phyloP scores from a whole-genome alignment of 2,113 vertebrate genomes.

The Pseudopipra pipra region DNA sequence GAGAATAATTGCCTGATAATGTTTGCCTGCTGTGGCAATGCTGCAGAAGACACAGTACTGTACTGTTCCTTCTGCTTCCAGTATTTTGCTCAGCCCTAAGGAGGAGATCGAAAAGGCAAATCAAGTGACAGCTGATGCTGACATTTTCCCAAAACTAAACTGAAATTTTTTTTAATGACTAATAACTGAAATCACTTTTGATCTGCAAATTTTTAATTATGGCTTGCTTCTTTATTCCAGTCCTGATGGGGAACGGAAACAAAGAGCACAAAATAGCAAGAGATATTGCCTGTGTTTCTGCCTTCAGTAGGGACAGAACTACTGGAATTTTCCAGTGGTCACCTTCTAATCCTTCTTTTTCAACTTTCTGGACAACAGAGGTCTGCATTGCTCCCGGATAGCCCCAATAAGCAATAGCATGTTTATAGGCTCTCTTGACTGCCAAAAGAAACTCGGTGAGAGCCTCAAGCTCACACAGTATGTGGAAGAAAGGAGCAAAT shows the following conservation, averaged over 20 bases:
- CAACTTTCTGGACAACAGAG: background rate
- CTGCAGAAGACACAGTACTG: background rate
- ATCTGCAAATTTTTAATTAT: background rate
- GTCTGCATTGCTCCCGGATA: background rate
- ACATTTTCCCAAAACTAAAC: background rate
- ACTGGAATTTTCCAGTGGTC: background rate
- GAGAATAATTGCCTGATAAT: conserved; percentile 23
- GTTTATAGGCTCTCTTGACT: background rate
- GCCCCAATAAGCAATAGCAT: background rate
- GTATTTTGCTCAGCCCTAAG: background rate
- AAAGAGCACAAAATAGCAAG: background rate
- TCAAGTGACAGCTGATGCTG: background rate
- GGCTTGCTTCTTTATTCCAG: background rate
- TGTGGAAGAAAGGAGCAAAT: background rate
- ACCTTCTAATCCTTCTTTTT: background rate
- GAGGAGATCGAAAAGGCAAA: background rate
- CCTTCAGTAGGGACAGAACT: background rate
- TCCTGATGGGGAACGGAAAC: background rate
- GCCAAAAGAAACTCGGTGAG: background rate
- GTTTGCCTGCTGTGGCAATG: background rate
- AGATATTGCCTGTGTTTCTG: background rate
- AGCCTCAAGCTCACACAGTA: background rate
- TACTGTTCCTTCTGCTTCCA: background rate
- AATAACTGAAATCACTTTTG: background rate
- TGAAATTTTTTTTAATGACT: background rate